Evolutionary conservation across 1,140 invertebrate genomes (phyloP).

Genomic region (Planococcus citri): DNA sequence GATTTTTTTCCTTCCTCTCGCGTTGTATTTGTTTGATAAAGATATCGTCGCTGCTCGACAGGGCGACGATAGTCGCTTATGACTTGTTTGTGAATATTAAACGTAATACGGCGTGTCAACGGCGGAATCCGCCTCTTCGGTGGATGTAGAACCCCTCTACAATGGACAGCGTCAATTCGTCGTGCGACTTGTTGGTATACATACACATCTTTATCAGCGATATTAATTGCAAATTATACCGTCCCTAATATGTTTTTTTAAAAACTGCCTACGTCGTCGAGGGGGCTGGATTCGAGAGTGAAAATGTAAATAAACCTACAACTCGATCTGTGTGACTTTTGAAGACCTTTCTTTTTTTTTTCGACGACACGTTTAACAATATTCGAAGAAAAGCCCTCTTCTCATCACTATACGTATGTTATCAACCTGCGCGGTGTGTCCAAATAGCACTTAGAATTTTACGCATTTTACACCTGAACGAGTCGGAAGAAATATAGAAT

Average conservation of each 20-base stretch:
- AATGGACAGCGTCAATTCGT: not conserved
- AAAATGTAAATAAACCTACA: too few relatives aligned
- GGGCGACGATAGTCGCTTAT: too few relatives aligned
- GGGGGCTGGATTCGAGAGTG: too few relatives aligned
- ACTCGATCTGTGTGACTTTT: too few relatives aligned
- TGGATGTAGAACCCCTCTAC: not conserved
- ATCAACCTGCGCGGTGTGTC: too few relatives aligned
- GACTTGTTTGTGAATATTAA: conserved; percentile 4
- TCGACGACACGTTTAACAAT: too few relatives aligned
- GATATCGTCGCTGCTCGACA: conserved; percentile 8
- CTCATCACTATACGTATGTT: too few relatives aligned
- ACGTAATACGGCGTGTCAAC: conserved; percentile 13
- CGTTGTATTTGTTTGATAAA: conserved; percentile 15
- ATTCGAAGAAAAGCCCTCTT: too few relatives aligned
- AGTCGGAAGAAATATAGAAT: not conserved
- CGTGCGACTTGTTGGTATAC: conserved; percentile 12
- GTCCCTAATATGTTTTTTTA: not conserved
- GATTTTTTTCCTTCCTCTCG: too few relatives aligned
- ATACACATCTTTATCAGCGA: conserved; percentile 14
- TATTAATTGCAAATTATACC: conserved; percentile 17
- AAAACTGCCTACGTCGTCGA: not conserved
- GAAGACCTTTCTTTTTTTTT: too few relatives aligned
- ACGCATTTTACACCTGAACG: not conserved
- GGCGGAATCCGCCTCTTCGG: not conserved
- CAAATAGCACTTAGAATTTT: not conserved